Conservation (phyloP, 2,888 invertebrate species). For the Geophilus truncorum region DNA sequence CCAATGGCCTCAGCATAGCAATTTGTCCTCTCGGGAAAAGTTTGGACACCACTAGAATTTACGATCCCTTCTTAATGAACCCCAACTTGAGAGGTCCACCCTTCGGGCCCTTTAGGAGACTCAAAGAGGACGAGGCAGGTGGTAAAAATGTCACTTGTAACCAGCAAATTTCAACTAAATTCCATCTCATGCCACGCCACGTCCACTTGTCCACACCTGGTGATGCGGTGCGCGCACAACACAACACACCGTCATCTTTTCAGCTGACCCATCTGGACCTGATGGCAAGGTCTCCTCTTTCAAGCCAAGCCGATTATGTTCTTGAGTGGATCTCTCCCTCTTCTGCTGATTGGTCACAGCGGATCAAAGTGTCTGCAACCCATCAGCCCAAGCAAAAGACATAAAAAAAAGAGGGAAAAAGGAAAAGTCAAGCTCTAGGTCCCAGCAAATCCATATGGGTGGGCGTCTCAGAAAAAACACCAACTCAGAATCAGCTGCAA, state of each 20-base stretch:
- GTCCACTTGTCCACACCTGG: conserved; percentile 14
- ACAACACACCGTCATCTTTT: background rate
- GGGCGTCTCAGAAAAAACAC: background rate
- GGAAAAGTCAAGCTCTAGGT: background rate
- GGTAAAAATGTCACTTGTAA: background rate
- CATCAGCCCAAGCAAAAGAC: background rate
- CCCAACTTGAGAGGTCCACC: background rate
- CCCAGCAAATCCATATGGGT: conserved; percentile 1
- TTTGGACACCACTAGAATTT: background rate
- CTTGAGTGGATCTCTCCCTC: conserved; percentile 14
- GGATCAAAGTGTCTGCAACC: conserved; percentile 15
- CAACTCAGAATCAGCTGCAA: background rate
- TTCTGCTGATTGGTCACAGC: conserved; percentile 10
- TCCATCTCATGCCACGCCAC: background rate
- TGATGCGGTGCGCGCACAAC: background rate
- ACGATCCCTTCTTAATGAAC: conserved; percentile 5
- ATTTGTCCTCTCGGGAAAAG: background rate
- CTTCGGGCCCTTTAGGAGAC: background rate
- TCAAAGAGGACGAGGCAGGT: background rate
- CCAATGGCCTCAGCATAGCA: background rate
- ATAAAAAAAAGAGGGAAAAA: background rate
- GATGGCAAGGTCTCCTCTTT: conserved; percentile 4
- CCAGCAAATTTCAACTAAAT: background rate
- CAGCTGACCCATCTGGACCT: conserved; percentile 10
- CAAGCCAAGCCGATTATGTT: conserved; percentile 15